Conservation (phyloP, 2,888 invertebrate species). For the Calephelis perditalis region DNA sequence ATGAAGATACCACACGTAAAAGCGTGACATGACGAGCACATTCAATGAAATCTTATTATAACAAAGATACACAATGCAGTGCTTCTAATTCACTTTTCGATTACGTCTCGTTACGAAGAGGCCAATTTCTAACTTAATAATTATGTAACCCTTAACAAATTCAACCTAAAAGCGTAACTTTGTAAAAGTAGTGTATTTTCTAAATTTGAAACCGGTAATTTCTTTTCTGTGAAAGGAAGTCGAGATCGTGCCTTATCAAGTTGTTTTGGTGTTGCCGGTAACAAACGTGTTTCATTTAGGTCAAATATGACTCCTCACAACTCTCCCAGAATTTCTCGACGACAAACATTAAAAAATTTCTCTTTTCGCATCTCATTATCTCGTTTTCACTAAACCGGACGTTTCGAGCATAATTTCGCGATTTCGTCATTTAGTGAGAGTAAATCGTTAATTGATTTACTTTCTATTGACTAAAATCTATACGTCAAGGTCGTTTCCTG, state of each 20-base stretch:
- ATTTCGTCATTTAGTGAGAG: constrained; percentile 69
- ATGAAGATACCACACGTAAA: no score
- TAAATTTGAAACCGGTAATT: constrained; percentile 19
- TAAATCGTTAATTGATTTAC: constrained; percentile 61
- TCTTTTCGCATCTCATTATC: constrained; percentile 75
- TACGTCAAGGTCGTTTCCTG: constrained; percentile 60
- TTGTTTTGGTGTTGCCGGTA: constrained; percentile 45
- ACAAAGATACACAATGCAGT: no score
- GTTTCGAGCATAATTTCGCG: constrained; percentile 56
- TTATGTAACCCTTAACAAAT: background rate
- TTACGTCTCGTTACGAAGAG: background rate
- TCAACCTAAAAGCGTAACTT: constrained; percentile 1
- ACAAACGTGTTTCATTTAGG: constrained; percentile 68
- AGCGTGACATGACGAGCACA: no score
- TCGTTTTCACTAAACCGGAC: constrained; percentile 70
- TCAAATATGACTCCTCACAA: constrained; percentile 62
- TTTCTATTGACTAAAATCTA: constrained; percentile 49
- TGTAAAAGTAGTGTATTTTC: constrained; percentile 17
- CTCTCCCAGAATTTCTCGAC: constrained; percentile 71
- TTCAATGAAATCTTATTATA: no score
- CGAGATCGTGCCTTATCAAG: constrained; percentile 31
- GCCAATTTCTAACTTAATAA: background rate
- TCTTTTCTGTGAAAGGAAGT: constrained; percentile 44
- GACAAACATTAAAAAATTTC: constrained; percentile 73
- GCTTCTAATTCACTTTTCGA: background rate